Conservation (phyloP, 2,113 vertebrate genomes). For the Ceuthmochares aereus region DNA sequence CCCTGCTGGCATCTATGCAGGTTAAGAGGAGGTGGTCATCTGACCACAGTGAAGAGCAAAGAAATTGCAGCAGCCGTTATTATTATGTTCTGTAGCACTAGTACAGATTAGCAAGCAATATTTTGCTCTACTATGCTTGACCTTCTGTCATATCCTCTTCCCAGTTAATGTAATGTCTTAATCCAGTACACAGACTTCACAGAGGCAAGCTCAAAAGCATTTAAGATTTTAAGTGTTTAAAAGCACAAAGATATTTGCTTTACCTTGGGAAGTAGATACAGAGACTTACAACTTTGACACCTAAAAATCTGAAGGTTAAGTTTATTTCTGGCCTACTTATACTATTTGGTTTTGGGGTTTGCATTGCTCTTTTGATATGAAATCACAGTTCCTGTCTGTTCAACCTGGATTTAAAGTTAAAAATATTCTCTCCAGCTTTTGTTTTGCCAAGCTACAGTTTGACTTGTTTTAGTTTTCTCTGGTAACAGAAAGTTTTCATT, state of each 20-base stretch:
- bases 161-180: not conserved
- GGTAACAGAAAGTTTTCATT: not conserved
- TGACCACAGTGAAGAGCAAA: not conserved
- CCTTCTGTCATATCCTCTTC: not conserved
- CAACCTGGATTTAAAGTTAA: not conserved
- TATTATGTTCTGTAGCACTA: not conserved
- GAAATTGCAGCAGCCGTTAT: not conserved
- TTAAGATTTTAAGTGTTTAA: not conserved
- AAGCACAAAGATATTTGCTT: not conserved
- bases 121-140: not conserved
- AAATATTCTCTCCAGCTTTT: not conserved
- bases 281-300: not conserved
- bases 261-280: not conserved
- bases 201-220: not conserved
- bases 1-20: not conserved
- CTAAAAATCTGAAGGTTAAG: not conserved
- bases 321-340: not conserved
- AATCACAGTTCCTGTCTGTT: not conserved
- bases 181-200: not conserved
- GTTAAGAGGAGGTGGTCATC: not conserved
- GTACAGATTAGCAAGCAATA: not conserved
- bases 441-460: not conserved
- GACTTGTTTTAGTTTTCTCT: not conserved
- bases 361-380: not conserved
- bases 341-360: not conserved